Percentiles rank a stretch among this genome's conserved stretches.
Evolutionary conservation across 2,888 invertebrate genomes (phyloP).

Genomic region (Nymphalis c-album): DNA sequence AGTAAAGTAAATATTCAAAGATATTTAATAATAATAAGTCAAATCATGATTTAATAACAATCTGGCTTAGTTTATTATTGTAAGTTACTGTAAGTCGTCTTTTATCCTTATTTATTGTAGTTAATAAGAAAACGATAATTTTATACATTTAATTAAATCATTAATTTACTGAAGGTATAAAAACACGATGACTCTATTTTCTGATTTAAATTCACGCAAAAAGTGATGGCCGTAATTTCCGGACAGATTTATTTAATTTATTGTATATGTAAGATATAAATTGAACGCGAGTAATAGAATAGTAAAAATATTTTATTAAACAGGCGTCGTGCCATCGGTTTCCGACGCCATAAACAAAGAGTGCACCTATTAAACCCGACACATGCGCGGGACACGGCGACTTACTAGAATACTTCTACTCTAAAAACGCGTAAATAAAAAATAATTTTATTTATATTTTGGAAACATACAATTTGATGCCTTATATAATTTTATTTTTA

Average conservation of each 20-base stretch:
- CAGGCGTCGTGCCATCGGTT: conserved; percentile 9
- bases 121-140: neutral
- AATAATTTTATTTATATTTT: too few relatives aligned
- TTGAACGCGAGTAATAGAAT: conserved; percentile 9
- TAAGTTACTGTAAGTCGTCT: too few relatives aligned
- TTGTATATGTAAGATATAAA: neutral
- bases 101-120: too few relatives aligned
- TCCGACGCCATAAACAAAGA: conserved; percentile 30
- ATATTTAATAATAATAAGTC: too few relatives aligned
- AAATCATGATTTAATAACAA: too few relatives aligned
- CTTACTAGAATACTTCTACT: conserved; percentile 6
- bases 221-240: neutral
- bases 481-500: too few relatives aligned
- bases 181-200: neutral
- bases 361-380: conserved; percentile 18
- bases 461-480: too few relatives aligned
- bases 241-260: conserved; percentile 3
- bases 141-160: neutral
- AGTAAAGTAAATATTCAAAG: too few relatives aligned
- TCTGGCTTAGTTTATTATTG: too few relatives aligned
- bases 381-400: conserved; percentile 15
- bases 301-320: conserved; percentile 14
- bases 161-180: neutral
- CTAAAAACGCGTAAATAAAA: conserved; percentile 6
- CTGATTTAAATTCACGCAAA: neutral